A percentile compares a stretch with the other conserved stretches of the same genome.
phyloP scores from a whole-genome alignment of 2,113 vertebrate species.

The Athene cunicularia region DNA sequence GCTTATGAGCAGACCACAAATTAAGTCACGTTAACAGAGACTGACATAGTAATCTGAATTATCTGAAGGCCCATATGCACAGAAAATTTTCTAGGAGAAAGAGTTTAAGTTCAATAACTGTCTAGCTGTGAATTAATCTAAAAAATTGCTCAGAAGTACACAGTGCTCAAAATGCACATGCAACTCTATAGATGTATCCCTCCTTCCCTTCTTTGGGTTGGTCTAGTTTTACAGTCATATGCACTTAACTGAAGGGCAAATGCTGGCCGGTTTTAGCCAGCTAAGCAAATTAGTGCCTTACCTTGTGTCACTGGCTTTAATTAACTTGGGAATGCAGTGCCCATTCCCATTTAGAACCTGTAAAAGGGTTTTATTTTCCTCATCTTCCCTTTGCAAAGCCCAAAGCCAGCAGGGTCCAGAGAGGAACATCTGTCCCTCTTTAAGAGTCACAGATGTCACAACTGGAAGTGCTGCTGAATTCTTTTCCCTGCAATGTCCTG shows the following conservation, averaged over 20 bases:
- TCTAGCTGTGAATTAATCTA: background rate
- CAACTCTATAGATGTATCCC: background rate
- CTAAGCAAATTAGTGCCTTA: background rate
- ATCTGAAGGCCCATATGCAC: background rate
- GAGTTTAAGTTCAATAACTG: background rate
- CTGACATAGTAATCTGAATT: background rate
- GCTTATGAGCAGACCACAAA: background rate
- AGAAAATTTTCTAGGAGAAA: background rate
- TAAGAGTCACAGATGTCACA: background rate
- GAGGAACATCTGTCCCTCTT: background rate
- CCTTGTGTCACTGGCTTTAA: background rate
- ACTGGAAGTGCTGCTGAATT: background rate
- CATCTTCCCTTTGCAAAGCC: background rate
- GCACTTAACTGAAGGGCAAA: background rate
- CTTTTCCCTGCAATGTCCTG: background rate
- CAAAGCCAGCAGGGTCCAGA: background rate
- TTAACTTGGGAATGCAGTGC: background rate
- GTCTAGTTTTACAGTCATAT: background rate
- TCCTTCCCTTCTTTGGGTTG: background rate
- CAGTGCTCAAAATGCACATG: background rate
- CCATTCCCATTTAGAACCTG: background rate
- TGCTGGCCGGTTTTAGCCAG: background rate
- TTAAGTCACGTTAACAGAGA: background rate
- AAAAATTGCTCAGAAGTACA: background rate
- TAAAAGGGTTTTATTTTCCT: background rate